Base-by-base conservation (phyloP, 2,888 invertebrate species). In the Eremobia ochroleuca region DNA sequence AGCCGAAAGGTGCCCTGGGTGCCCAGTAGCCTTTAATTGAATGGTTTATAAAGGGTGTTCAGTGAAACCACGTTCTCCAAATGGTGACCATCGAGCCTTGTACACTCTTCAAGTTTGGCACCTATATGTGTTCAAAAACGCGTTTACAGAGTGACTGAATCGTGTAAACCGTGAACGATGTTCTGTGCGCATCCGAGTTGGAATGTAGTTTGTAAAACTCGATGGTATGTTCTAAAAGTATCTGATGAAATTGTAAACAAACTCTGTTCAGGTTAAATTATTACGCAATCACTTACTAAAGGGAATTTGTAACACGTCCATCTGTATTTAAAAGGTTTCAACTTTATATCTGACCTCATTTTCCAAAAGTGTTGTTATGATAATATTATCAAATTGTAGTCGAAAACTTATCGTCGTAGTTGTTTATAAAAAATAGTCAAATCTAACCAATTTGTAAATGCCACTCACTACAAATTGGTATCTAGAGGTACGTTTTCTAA, bases 1-100 rank as follows among this genome's bases (percentile, higher is more conserved):
- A 69, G 65, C 68, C 55, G 68, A 82, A 77, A 77, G 68, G 73
- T 70, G 58, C 28, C 46, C 59, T 37, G 43, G 68, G 73, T 70
- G 58, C 28, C 46, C 59, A 43, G 43, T 31, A 25, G 13, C 59
- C 58, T 76, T 71, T 64, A 28, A 49, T 69, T 64, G 75, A 86
- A 67, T 64, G 64, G 59, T 76, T 77, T 81, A 72, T 74, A 49
- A 9, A 49, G 49, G 1, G 2, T 11, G 25, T 52, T 9, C 11
- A 52, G 52, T 25, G 9, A 13, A 43, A 15, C 15, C 43, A 43
- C 15, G 15, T 43, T 43, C 43, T 43, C 15, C 4, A 43, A 43
- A 43, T 43, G 43, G 13, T 43, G 46, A 46, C 46, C 5, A n/a
- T n/a, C n/a, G n/a, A n/a, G n/a, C n/a, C n/a, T 9, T 40, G 40